Evolutionary conservation across 2,113 vertebrate species (phyloP).

Genomic region (Limnothrissa miodon): DNA sequence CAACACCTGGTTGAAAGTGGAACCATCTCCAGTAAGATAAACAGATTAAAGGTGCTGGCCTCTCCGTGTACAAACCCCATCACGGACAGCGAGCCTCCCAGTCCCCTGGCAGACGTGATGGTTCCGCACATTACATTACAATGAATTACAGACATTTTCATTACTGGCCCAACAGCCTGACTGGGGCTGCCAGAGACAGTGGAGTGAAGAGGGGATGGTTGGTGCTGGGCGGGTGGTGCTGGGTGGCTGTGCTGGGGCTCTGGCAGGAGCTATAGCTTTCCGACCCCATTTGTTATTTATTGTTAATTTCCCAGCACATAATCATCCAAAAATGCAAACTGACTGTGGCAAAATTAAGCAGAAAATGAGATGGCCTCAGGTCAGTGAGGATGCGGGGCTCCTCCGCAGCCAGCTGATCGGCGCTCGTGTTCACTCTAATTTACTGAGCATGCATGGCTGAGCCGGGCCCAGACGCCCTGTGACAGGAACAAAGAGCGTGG

Average conservation of each 20-base stretch:
- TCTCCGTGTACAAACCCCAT: constrained; percentile 73
- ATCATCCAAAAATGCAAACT: constrained; percentile 99
- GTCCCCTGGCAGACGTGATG: constrained; percentile 80
- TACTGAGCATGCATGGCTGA: constrained; percentile 99
- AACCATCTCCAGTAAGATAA: constrained; percentile 57
- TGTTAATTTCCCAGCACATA: constrained; percentile 99
- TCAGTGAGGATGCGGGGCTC: constrained; percentile 91
- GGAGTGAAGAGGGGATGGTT: not conserved
- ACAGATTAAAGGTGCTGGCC: constrained; percentile 63
- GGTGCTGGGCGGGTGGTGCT: constrained; percentile 53
- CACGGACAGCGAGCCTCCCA: constrained; percentile 72
- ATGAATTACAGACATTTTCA: constrained; percentile 99
- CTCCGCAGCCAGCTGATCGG: constrained; percentile 91
- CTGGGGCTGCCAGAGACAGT: constrained; percentile 39
- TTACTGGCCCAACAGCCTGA: constrained; percentile 75
- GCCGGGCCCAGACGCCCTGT: constrained; percentile 76
- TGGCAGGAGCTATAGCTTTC: constrained; percentile 61
- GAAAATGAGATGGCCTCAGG: constrained; percentile 99
- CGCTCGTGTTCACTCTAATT: constrained; percentile 99
- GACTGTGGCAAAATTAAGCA: constrained; percentile 99
- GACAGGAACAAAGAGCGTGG: constrained; percentile 76
- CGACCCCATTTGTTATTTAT: constrained; percentile 99
- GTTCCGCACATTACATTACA: constrained; percentile 91
- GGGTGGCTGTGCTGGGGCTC: constrained; percentile 24
- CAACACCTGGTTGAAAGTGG: constrained; percentile 62